Evolutionary conservation across 30 jellyfish, hydroid and myxozoan genomes (phyloP).

Genomic region (Pelagia noctiluca): DNA sequence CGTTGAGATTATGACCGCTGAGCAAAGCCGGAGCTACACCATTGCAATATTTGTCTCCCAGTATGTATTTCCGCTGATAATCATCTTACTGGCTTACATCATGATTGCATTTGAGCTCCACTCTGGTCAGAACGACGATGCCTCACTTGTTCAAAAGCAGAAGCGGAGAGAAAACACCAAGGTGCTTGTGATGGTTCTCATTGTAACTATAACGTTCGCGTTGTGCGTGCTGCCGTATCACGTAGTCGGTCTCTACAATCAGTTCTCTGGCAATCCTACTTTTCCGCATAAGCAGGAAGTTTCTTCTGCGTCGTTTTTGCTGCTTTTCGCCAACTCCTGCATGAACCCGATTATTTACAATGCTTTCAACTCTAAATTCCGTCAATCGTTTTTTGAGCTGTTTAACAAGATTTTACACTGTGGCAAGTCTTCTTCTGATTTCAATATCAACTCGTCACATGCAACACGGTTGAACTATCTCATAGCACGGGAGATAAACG

Average conservation of each 20-base stretch:
- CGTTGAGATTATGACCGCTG: slow-evolving; percentile 62
- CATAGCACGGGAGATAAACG: neutral
- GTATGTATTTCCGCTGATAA: slow-evolving; percentile 82
- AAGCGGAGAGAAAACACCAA: slow-evolving; percentile 86
- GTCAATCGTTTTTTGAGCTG: slow-evolving; percentile 85
- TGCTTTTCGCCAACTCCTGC: slow-evolving; percentile 85
- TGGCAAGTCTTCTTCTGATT: too few species aligned
- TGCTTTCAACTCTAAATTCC: slow-evolving; percentile 86
- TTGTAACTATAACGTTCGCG: slow-evolving; percentile 91
- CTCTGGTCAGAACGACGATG: slow-evolving; percentile 48
- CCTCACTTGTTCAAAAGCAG: slow-evolving; percentile 50
- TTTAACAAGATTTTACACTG: slow-evolving; percentile 47
- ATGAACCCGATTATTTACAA: slow-evolving; percentile 91
- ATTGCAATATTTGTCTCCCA: slow-evolving; percentile 88
- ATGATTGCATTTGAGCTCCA: slow-evolving; percentile 75
- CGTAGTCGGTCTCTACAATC: slow-evolving; percentile 66
- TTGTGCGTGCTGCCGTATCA: slow-evolving; percentile 92
- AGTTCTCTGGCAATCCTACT: slow-evolving; percentile 58
- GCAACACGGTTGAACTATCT: too few species aligned
- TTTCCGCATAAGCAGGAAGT: slow-evolving; percentile 59
- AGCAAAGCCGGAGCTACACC: slow-evolving; percentile 82
- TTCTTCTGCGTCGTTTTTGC: slow-evolving; percentile 52
- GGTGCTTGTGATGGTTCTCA: slow-evolving; percentile 82
- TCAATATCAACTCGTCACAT: too few species aligned
- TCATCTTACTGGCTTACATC: slow-evolving; percentile 81